Conservation (phyloP, 30 jellyfish, hydroid and myxozoan genomes). For the Aurelia coerulea region DNA sequence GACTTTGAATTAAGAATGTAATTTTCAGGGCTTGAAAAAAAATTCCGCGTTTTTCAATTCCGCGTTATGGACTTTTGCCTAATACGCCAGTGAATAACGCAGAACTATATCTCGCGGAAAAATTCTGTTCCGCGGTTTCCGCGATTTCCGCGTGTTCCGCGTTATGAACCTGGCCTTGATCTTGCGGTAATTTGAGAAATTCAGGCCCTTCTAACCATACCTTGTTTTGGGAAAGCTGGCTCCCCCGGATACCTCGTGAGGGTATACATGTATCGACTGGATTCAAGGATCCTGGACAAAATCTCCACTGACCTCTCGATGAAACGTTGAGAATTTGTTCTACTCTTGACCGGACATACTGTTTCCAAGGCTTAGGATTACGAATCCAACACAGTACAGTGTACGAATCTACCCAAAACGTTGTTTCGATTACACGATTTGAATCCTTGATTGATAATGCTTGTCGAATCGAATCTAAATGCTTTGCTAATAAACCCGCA, state of each 20-base stretch:
- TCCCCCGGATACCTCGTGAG: conserved; percentile 41
- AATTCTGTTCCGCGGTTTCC: no score
- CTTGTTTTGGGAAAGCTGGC: conserved; percentile 11
- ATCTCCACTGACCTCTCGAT: conserved; percentile 11
- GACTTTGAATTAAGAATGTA: no score
- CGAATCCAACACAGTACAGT: conserved; percentile 33
- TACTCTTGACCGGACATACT: conserved; percentile 3
- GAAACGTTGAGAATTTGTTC: conserved; percentile 7
- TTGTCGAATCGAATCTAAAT: not conserved
- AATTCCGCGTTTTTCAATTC: no score
- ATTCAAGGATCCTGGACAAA: conserved; percentile 36
- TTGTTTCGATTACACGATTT: not conserved
- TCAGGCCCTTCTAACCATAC: conserved; percentile 51
- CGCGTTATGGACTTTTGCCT: no score
- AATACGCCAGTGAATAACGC: no score
- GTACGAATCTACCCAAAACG: conserved; percentile 28
- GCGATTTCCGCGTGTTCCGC: no score
- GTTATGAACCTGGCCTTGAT: no score
- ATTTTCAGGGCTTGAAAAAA: no score
- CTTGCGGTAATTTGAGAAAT: not conserved
- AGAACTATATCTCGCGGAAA: no score
- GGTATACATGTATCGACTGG: conserved; percentile 24
- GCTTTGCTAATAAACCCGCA: conserved; percentile 14
- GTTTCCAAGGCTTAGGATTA: conserved; percentile 15
- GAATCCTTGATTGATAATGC: not conserved